These are phyloP conservation scores for Blennius ocellaris DNA, from an alignment of 2,113 vertebrate species.

Conservation along the genomic window DNA sequence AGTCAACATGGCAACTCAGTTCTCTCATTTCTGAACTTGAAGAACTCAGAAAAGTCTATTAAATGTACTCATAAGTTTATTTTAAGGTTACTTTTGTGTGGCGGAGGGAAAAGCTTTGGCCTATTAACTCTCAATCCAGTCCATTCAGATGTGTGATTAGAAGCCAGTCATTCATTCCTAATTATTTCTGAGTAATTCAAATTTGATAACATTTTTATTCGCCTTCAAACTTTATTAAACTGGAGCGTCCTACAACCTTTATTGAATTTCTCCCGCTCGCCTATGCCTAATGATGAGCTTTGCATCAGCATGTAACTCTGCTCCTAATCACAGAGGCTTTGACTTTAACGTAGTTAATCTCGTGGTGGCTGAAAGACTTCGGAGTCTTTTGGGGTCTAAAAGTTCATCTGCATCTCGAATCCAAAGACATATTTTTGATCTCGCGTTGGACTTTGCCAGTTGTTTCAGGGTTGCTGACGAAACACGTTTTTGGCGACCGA, in stretches of 20 bases:
- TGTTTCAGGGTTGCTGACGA: background rate
- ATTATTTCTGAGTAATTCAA: constrained; percentile 55
- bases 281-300: constrained; percentile 23
- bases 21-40: background rate
- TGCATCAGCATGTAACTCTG: constrained; percentile 12
- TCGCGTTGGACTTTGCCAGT: background rate
- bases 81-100: constrained; percentile 19
- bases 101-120: background rate
- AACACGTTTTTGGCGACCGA: background rate
- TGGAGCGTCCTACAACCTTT: constrained; percentile 33
- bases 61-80: constrained; percentile 14
- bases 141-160: constrained; percentile 26
- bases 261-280: constrained; percentile 46
- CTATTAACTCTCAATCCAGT: constrained; percentile 33
- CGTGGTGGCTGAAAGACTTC: constrained; percentile 14
- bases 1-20: background rate
- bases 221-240: constrained; percentile 55
- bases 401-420: background rate
- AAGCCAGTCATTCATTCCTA: constrained; percentile 50
- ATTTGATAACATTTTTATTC: constrained; percentile 47
- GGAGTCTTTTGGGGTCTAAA: background rate
- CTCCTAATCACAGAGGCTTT: constrained; percentile 44
- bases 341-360: constrained; percentile 25
- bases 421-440: background rate
- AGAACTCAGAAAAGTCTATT: constrained; percentile 7